Base-by-base conservation (phyloP, 2,888 invertebrate species). In the Melitaea athalia region DNA sequence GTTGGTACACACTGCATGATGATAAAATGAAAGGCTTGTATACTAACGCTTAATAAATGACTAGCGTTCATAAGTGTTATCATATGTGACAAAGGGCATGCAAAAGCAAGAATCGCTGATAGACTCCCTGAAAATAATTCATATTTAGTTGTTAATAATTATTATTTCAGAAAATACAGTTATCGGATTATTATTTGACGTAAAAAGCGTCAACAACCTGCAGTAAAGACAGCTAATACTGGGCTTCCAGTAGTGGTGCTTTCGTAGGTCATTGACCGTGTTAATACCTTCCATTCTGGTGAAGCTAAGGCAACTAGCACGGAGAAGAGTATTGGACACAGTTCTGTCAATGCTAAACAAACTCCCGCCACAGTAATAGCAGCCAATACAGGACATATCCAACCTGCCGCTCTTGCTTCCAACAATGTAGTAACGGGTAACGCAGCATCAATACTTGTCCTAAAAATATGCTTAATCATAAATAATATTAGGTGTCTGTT, bases 161-260 rank as follows among this genome's bases (percentile, higher is more conserved):
- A 49, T 49, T n/a, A 6, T n/a, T 3, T n/a, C 47, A 49, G n/a
- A 15, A 8, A 10, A 42, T n/a, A 11, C 5, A 42, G 5, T 53
- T 14, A 14, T 6, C 4, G 12, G 12, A 11, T 14, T 31, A 15
- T 38, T 42, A 38, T 57, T 42, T 42, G 15, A 1, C 53, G 17
- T 57, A 24, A 70, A 63, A 62, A 42, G 49, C 42, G 14, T 14
- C 17, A 64, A 67, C 15, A 64, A 94, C 94, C 94, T 78, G 94
- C 94, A 66, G 94, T 94, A 77, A 95, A 94, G 47, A 94, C 94
- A n/a, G 94, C 95, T 38, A 94, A 79, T 3, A 95, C 94, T 3
- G 94, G 94, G 71, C 94, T 94, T 43, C 94, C 94, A 57, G 94
- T 95, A 11, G 94, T 89, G 4, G 93, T 84, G 74, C 93, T 94